Evolutionary conservation across 2,888 invertebrate species (phyloP), one percentile per base, ranked within the genome.

Genomic region (Lithophane socia): DNA sequence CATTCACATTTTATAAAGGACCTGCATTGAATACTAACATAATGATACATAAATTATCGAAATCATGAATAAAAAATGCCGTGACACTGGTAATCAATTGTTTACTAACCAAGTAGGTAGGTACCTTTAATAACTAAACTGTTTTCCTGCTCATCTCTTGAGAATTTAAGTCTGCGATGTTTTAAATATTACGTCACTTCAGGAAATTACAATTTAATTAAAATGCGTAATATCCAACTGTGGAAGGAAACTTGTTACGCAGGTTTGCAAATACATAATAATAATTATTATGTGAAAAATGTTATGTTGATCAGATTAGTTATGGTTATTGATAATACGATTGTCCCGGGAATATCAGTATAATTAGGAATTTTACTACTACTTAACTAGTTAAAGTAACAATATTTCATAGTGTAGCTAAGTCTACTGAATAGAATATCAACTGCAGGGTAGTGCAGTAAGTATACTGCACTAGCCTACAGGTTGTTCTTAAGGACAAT

Each of bases 161-260:
- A 58, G 52, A 76, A 65, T 72, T 72, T 44, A 52, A 66, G 54
- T 49, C 47, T 47, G 47, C 65, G 24, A 61, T 66, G 65, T 77
- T 73, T 72, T 64, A 56, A 58, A 60, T 77, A 72, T 77, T 64
- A 81, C 81, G 81, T 81, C 81, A 72, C 68, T 42, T 61, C 58
- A 68, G 64, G 67, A 77, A 42, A 68, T 68, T 77, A 68, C 72
- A 72, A 73, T 77, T 73, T 37, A 77, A 81, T 77, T 82, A 69
- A 69, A 72, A 82, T 72, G 77, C 81, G 81, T 82, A 82, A 65
- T 82, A 71, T 63, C 29, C 60, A 70, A 82, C 63, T 81, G 83
- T 72, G 67, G 77, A 73, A 29, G 66, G 58, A 76, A 67, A 82
- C 70, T 71, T 77, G 75, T 72, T 42, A 76, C 63, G 44, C 80